Percentiles rank a stretch among this genome's conserved stretches.
These are phyloP conservation scores for Cephalopachus bancanus DNA, from an alignment of 2,797 vertebrate genomes.

Conservation along the genomic window DNA sequence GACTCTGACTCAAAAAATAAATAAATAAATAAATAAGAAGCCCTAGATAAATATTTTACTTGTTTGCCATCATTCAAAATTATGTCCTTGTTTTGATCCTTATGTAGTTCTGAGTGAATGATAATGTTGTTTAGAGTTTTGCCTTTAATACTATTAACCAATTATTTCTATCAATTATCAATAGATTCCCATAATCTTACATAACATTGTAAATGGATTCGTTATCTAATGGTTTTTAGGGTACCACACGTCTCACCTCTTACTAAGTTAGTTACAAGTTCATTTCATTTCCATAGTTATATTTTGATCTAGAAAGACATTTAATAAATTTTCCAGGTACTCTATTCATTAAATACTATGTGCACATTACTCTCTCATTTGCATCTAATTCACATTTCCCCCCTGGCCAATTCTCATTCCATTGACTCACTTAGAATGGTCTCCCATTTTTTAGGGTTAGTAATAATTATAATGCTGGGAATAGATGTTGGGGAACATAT, in stretches of 20 bases:
- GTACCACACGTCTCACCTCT: not conserved
- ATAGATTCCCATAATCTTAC: not conserved
- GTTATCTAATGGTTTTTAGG: not conserved
- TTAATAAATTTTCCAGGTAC: not conserved
- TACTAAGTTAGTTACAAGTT: slow-evolving; percentile 18
- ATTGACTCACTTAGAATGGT: not conserved
- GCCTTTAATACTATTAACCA: slow-evolving; percentile 37
- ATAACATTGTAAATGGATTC: slow-evolving; percentile 9
- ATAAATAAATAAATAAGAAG: no score
- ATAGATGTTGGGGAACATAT: not conserved
- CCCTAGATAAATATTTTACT: not conserved
- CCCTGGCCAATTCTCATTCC: not conserved
- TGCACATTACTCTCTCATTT: not conserved
- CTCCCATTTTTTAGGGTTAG: not conserved
- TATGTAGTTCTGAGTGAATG: not conserved
- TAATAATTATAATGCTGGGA: not conserved
- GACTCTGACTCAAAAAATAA: no score
- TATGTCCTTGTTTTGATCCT: not conserved
- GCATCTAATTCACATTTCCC: not conserved
- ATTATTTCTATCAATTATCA: slow-evolving; percentile 59
- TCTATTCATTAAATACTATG: not conserved
- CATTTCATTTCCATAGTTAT: slow-evolving; percentile 44
- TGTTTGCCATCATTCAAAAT: slow-evolving; percentile 16
- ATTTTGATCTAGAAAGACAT: slow-evolving; percentile 8
- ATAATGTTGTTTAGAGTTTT: slow-evolving; percentile 33